phyloP scores from a whole-genome alignment of 1,140 invertebrate genomes.

The Euura saliciscinereae region DNA sequence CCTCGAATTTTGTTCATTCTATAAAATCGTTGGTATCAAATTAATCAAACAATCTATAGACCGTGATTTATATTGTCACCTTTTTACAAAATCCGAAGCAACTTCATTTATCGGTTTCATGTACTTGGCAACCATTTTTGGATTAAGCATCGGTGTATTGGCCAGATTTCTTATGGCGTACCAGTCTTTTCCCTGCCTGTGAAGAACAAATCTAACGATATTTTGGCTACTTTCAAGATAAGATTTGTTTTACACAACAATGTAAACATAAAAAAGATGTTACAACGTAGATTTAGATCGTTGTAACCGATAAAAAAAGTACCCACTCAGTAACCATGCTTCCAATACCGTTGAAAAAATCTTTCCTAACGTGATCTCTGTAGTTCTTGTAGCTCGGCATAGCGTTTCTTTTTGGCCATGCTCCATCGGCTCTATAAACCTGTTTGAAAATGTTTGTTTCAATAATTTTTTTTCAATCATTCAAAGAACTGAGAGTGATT shows the following conservation, averaged over 20 bases:
- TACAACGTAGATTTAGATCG: background rate
- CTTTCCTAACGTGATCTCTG: conserved; percentile 21
- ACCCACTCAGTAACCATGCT: conserved; percentile 41
- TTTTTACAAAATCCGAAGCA: conserved; percentile 50
- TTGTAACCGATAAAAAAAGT: background rate
- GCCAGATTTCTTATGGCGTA: conserved; percentile 49
- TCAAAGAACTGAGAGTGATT: background rate
- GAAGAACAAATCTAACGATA: background rate
- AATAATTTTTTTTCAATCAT: background rate
- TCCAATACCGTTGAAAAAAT: conserved; percentile 36
- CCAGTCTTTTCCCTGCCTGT: conserved; percentile 57
- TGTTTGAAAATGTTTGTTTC: background rate
- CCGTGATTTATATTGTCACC: conserved; percentile 43
- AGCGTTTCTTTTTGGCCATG: conserved; percentile 30
- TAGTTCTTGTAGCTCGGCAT: conserved; percentile 15
- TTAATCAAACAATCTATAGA: background rate
- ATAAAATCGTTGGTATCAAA: background rate
- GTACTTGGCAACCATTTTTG: conserved; percentile 49
- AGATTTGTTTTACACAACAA: conserved; percentile 11
- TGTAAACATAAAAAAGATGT: no score
- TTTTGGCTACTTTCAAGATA: background rate
- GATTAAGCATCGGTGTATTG: conserved; percentile 57
- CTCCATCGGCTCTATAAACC: conserved; percentile 20
- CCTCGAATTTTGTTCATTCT: conserved; percentile 63
- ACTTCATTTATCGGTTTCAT: conserved; percentile 50